Base-by-base conservation (phyloP, 1,140 invertebrate species). In the Oppia nitens region DNA sequence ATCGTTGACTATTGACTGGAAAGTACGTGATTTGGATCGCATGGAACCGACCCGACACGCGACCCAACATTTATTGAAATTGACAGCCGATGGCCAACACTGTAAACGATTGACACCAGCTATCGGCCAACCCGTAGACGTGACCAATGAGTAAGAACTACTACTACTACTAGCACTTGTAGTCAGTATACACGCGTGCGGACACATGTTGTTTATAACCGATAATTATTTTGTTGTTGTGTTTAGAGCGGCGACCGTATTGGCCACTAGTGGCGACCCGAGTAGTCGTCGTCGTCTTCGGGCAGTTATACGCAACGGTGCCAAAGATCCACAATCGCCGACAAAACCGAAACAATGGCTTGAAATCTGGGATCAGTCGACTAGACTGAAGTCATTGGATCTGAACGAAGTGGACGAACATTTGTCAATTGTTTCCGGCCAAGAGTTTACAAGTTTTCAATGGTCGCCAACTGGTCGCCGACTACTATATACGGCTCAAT, bases 401-500 rank as follows among this genome's bases (percentile, higher is more conserved):
- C 51, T 67, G 6, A 53, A 60, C 48, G 58, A 56, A 14, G 28
- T 58, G 53, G 40, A 62, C 23, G 64, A 62, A 24, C 59, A 65
- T 60, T 40, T 49, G 17, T 47, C 29, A 20, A 49, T 60, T 20
- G 48, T 27, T 32, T 32, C 17, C 2, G 47, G 54, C 40, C 84
- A 68, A 50, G 79, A 82, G 67, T 87, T 87, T 72, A 75, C 78
- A n/a, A 73, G 77, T 47, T 77, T 91, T 55, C 75, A 81, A 56
- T 90, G 80, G 78, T 83, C 81, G 6, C 75, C 76, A 0, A 78
- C 81, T 67, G 83, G 84, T 68, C 78, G 71, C 1, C 79, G 80
- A 64, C 53, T 89, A 14, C 67, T 86, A 1, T 91, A 88, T 67
- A 72, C 88, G 23, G 86, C 85, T 32, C 86, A 91, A 70, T 83